phyloP scores from a whole-genome alignment of 2,797 vertebrate species.

The Rhinoraja longicauda region DNA sequence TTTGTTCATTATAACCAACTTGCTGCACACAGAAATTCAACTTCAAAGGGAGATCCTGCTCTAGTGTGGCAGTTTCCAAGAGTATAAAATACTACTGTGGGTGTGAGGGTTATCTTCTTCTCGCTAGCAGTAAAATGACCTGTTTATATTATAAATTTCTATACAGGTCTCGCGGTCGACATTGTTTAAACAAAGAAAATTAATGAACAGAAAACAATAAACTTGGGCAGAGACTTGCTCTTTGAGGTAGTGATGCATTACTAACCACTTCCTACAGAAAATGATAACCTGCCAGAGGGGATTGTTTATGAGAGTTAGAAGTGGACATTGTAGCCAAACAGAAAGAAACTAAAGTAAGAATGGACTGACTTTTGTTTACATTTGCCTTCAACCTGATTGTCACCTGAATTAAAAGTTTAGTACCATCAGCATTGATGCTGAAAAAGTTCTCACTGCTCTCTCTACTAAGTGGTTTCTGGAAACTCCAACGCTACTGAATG shows the following conservation, averaged over 20 bases:
- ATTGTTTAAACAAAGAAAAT: conserved; percentile 39
- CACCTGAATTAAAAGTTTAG: neutral
- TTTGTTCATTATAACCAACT: conserved; percentile 17
- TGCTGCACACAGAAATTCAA: neutral
- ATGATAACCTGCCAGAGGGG: conserved; percentile 31
- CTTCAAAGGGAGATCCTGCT: conserved; percentile 20
- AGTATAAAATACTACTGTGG: conserved; percentile 33
- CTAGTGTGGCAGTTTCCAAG: conserved; percentile 25
- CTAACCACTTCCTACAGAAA: conserved; percentile 38
- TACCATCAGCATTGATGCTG: neutral
- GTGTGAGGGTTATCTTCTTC: conserved; percentile 22
- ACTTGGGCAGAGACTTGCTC: conserved; percentile 19
- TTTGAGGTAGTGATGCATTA: conserved; percentile 38
- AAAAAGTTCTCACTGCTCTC: neutral
- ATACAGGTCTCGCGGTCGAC: conserved; percentile 40
- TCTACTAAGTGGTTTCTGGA: conserved; percentile 36
- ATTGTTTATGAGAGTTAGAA: conserved; percentile 25
- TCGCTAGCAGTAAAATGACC: conserved; percentile 26
- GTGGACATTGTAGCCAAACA: conserved; percentile 23
- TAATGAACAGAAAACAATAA: conserved; percentile 2
- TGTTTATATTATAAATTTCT: conserved; percentile 27
- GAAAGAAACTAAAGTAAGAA: neutral
- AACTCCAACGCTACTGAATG: conserved; percentile 35
- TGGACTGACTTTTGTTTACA: conserved; percentile 19
- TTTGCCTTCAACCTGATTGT: neutral